phyloP scores from a whole-genome alignment of 2,797 vertebrate genomes.

The Ptychadena robeensis region DNA sequence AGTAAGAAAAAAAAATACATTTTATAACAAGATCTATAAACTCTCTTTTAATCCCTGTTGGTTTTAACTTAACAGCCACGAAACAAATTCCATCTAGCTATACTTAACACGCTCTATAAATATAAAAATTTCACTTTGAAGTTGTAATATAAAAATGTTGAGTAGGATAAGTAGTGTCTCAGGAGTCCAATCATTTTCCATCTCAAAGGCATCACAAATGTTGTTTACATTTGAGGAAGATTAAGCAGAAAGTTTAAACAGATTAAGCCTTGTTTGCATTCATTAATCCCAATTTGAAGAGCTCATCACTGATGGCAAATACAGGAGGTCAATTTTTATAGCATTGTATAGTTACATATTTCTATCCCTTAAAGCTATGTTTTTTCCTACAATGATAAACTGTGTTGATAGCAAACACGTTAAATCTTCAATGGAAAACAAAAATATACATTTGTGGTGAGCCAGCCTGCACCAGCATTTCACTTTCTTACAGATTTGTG shows the following conservation, averaged over 20 bases:
- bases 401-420: neutral
- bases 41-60: slow-evolving; percentile 79
- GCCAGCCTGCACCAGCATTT: neutral
- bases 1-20: slow-evolving; percentile 72
- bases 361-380: neutral
- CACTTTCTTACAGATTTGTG: too few relatives aligned
- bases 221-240: slow-evolving; percentile 76
- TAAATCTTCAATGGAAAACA: neutral
- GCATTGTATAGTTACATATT: neutral
- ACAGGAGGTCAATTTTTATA: slow-evolving; percentile 23
- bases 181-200: slow-evolving; percentile 72
- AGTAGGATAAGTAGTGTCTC: slow-evolving; percentile 74
- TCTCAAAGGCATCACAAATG: slow-evolving; percentile 79
- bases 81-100: slow-evolving; percentile 76
- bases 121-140: slow-evolving; percentile 77
- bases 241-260: slow-evolving; percentile 75
- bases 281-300: slow-evolving; percentile 68
- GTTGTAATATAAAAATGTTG: slow-evolving; percentile 76
- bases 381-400: slow-evolving; percentile 29
- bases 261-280: slow-evolving; percentile 73
- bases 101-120: slow-evolving; percentile 77
- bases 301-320: slow-evolving; percentile 41
- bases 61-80: slow-evolving; percentile 78
- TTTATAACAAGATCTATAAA: slow-evolving; percentile 78
- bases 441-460: neutral